Evolutionary conservation across 2,113 vertebrate genomes (phyloP).

Genomic region (Coptodon bakossiorum): DNA sequence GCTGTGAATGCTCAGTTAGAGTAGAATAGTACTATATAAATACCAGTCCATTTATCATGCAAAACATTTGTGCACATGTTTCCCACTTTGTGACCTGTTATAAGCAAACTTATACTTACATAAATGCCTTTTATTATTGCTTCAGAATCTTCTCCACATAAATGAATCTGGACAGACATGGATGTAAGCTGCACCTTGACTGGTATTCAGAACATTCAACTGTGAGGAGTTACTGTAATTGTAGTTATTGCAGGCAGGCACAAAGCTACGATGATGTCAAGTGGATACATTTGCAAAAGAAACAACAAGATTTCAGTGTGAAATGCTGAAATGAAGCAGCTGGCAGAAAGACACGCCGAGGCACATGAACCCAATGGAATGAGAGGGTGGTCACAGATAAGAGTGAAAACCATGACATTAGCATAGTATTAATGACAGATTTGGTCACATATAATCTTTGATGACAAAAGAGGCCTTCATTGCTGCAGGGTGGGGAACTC

Average conservation of each 20-base stretch:
- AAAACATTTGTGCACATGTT: background rate
- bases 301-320: background rate
- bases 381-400: slow-evolving; percentile 18
- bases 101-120: background rate
- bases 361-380: slow-evolving; percentile 3
- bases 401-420: slow-evolving; percentile 24
- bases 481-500: slow-evolving; percentile 29
- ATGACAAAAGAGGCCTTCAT: slow-evolving; percentile 37
- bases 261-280: background rate
- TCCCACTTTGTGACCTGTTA: background rate
- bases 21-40: background rate
- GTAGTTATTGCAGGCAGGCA: background rate
- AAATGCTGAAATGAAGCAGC: background rate
- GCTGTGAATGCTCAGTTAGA: background rate
- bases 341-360: background rate
- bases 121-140: background rate
- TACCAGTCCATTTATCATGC: background rate
- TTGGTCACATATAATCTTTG: slow-evolving; percentile 21
- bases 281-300: background rate
- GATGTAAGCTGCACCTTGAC: background rate
- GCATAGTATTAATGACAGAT: slow-evolving; percentile 22
- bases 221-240: background rate
- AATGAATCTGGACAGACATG: background rate
- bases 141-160: background rate
- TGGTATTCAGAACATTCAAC: background rate